phyloP scores from a whole-genome alignment of 2,113 vertebrate genomes.

The Dascyllus trimaculatus region DNA sequence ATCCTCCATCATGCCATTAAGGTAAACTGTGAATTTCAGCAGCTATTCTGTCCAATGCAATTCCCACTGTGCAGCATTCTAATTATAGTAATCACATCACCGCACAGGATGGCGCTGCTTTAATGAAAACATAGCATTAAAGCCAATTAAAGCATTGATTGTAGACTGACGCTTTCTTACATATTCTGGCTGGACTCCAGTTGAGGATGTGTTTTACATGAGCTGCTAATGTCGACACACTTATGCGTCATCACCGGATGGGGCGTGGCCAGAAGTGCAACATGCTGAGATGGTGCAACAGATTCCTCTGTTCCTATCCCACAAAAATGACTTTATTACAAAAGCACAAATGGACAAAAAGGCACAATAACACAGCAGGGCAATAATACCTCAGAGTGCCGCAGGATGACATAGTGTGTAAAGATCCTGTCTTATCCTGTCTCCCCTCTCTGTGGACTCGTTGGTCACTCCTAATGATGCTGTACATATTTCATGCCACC shows the following conservation, averaged over 20 bases:
- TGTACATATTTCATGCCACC: slow-evolving; percentile 69
- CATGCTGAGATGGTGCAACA: too few relatives aligned
- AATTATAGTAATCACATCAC: not conserved
- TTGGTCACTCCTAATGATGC: slow-evolving; percentile 63
- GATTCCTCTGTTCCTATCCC: too few relatives aligned
- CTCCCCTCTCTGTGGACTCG: slow-evolving; percentile 1
- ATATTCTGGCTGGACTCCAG: not conserved
- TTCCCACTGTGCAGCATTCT: not conserved
- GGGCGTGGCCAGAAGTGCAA: too few relatives aligned
- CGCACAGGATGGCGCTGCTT: not conserved
- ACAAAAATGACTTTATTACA: not conserved
- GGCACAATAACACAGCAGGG: not conserved
- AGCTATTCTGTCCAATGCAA: not conserved
- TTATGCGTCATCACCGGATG: too few relatives aligned
- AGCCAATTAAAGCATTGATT: too few relatives aligned
- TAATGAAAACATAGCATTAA: not conserved
- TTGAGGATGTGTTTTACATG: not conserved
- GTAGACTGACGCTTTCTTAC: not conserved
- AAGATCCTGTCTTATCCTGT: not conserved
- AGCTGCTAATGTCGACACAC: too few relatives aligned
- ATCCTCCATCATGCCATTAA: not conserved
- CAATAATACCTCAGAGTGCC: not conserved
- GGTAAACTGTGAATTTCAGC: not conserved
- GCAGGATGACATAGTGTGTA: slow-evolving; percentile 19
- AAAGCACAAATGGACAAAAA: not conserved